Evolutionary conservation across 2,888 invertebrate species (phyloP), one percentile per base, ranked within the genome.

Genomic region (Aphidius colemani): DNA sequence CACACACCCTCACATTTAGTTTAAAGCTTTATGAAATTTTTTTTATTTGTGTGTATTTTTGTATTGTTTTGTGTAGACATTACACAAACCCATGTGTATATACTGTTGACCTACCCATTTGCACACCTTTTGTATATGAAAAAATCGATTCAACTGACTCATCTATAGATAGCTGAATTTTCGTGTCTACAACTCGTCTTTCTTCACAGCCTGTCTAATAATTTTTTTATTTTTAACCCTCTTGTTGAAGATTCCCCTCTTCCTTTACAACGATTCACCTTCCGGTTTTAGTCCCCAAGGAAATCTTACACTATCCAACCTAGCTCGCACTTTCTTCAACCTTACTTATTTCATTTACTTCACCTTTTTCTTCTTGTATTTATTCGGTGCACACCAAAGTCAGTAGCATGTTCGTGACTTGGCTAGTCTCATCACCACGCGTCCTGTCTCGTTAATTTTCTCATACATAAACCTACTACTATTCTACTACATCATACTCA

Each of bases 281-380:
- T 67, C 69, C 64, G 71, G 68, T 67, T 66, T 67, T 50, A 30
- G 5, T 75, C 75, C 75, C 75, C 44, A 65, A 74, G 75, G 74
- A 74, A 75, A 75, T 74, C 72, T 71, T 70, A 71, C 70, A 66
- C 69, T 70, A 68, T 60, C 62, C 56, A 9, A 13, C 13, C 56
- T 11, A 30, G 5, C 5, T 30, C 30, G 30, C 30, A 30, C 30
- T 30, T 30, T 30, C 30, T 30, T 30, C 30, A 30, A 30, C 30
- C 5, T 30, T 18, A 18, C 18, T 18, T 30, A 30, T 30, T 30
- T 30, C 30, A 30, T 30, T 30, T 30, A 30, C 30, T 30, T 30
- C 5, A 30, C 2, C 30, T 30, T 30, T 0, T 30, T 30, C 5
- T 30, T 30, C 30, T 30, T 30, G 4, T 30, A 30, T 30, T 4